Base-by-base conservation (phyloP, 2,888 invertebrate species). In the Hirtodrosophila confusa region DNA sequence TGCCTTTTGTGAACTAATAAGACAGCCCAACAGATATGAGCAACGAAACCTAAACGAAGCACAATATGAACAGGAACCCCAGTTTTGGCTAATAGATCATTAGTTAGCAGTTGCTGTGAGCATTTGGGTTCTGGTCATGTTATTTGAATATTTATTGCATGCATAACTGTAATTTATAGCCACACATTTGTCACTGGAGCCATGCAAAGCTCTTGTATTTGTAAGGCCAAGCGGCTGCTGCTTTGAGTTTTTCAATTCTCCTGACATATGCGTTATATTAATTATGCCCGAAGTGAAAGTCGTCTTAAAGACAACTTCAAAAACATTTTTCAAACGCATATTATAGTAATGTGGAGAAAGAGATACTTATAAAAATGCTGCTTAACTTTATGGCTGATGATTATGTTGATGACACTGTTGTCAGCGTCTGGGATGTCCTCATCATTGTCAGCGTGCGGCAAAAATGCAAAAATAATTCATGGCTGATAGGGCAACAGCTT, bases 151-250 rank as follows among this genome's bases (percentile, higher is more conserved):
- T 90, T 90, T 86, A 88, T 82, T 74, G 80, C 87, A 88, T 75
- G 86, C 82, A 90, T 89, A 90, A 87, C 83, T 83, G 77, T 89
- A 84, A 90, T 89, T 89, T 90, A 90, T 90, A 75, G 86, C 66
- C 69, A 69, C 74, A 75, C 90, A 90, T 89, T 89, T 89, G 79
- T 90, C 90, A 86, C 66, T 47, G 40, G 58, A 69, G 47, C 55
- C 48, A 43, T 23, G 40, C 37, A 53, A 45, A 60, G 54, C 72
- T 47, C 29, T n/a, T 27, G 12, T 48, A 41, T 50, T 47, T 50
- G 50, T 36, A 61, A 54, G 41, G 43, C 41, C 71, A 39, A 49
- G 49, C 29, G 35, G 31, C 44, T 29, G 44, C 56, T 50, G 37
- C 12, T 24, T 35, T 47, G 43, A 39, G 31, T 51, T 31, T 35